Base-by-base conservation (phyloP, 2,888 invertebrate genomes). In the Heliconius ismenius region DNA sequence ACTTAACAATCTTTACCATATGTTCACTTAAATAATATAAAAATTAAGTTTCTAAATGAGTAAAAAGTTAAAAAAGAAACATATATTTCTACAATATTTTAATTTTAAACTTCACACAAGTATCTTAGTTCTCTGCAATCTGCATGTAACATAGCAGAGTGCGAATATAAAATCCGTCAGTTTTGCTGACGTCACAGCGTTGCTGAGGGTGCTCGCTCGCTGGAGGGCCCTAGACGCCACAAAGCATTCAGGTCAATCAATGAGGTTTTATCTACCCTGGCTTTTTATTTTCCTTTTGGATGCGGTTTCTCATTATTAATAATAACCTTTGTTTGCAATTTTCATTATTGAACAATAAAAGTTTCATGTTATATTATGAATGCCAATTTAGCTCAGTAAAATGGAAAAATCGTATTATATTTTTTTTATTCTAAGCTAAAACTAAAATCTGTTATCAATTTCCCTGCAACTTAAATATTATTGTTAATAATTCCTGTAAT, bases 231-330 rank as follows among this genome's bases (percentile, higher is more conserved):
- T 83, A 81, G 54, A 70, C 67, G 65, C 78, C 76, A 79, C 81
- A 80, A 80, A 81, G 80, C 80, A 88, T 86, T 85, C 85, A 88
- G 90, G 89, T 89, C 90, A 88, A 86, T 85, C 85, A 83, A 86
- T 85, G 81, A 79, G 67, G 80, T 76, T 78, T 79, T 81, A 79
- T 79, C 80, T 79, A 76, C 68, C 63, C 63, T 75, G 76, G 26
- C 62, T 74, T 76, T 79, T 79, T 81, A 58, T 77, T 76, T 79
- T 73, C 65, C 68, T 77, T 76, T 79, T 77, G 64, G 70, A 75
- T 74, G 69, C 64, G 28, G 72, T 74, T 70, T 78, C 60, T 76
- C 75, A 69, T 68, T 73, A 73, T 76, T 75, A 75, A 78, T 76
- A 74, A 74, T 75, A 67, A n/a, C 49, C 75, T 70, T 15, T 70